Base-by-base conservation (phyloP, 2,797 vertebrate genomes). In the Tachyglossus aculeatus region DNA sequence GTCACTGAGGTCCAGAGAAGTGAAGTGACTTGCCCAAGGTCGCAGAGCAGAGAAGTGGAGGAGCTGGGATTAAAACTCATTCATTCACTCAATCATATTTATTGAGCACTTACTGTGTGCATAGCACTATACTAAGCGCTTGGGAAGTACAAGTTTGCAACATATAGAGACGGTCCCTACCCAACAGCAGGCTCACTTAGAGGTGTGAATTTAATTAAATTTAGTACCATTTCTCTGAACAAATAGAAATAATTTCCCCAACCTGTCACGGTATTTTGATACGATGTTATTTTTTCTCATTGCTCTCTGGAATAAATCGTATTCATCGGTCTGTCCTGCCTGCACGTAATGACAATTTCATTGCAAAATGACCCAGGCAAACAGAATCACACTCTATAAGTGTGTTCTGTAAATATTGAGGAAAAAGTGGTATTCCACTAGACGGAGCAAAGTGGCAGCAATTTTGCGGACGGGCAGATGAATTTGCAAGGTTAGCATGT, bases 401-500 rank as follows among this genome's bases (percentile, higher is more conserved):
- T 80, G 19, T 65, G 10, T 48, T 32, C 71, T 36, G 69, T 40
- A 47, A 47, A 56, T 57, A 14, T 55, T 61, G 67, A 88, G 51
- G 14, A 84, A 85, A 75, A 84, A 59, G 79, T 65, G 68, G 14
- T 50, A 63, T 81, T 90, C 91, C 91, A 92, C 92, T 93, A 93
- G 91, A 87, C 93, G 92, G 90, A 91, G 91, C 91, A 92, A 90
- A 88, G 88, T 44, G 88, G 88, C 78, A 86, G 82, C 32, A 76
- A 66, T 89, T 88, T 79, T 81, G 60, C 19, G 77, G 37, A 74
- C 53, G 71, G 37, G 36, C 51, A 73, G 54, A 51, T 8, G 38
- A 47, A 22, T 38, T 66, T 82, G 44, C 63, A 64, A 55, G 53
- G 55, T 81, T 65, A 84, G 45, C 24, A 47, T 24, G n/a, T 70